Percentiles rank a stretch among this genome's conserved stretches.
Evolutionary conservation across 2,113 vertebrate genomes (phyloP).

Genomic region (Upupa epops): DNA sequence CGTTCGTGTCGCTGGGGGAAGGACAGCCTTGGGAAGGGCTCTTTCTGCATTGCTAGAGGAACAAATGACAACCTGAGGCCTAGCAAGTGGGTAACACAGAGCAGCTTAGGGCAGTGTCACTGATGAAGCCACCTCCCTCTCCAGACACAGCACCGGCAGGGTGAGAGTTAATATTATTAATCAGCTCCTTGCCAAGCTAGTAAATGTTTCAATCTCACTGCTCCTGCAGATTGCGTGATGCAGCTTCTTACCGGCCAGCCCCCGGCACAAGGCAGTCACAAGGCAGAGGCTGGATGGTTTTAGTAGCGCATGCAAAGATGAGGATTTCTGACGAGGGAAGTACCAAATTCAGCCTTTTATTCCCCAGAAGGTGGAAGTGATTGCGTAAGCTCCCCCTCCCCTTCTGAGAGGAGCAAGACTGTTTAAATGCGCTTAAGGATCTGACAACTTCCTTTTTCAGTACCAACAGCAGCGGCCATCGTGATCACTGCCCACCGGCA

Average conservation of each 20-base stretch:
- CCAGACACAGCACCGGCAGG: not conserved
- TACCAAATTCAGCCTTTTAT: constrained; percentile 34
- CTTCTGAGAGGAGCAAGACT: not conserved
- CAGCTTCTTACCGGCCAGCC: not conserved
- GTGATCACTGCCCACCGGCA: not conserved
- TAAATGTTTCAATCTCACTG: accelerated
- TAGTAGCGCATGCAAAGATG: not conserved
- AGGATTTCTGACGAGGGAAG: constrained; percentile 47
- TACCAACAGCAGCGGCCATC: not conserved
- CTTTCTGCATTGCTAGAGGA: not conserved
- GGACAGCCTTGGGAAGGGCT: not conserved
- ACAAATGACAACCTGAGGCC: not conserved
- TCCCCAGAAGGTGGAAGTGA: constrained; percentile 12
- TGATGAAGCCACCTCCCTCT: not conserved
- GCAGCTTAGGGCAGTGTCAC: not conserved
- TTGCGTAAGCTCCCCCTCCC: not conserved
- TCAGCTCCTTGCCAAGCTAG: not conserved
- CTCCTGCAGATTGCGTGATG: not conserved
- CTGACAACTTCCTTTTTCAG: not conserved
- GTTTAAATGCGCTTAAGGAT: not conserved
- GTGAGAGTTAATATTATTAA: not conserved
- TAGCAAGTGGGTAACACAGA: not conserved
- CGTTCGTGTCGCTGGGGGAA: not conserved
- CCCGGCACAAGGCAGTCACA: not conserved
- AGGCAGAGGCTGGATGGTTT: not conserved